These are phyloP conservation scores for Ctena decussata DNA, from an alignment of 2,888 invertebrate genomes.

Conservation along the genomic window DNA sequence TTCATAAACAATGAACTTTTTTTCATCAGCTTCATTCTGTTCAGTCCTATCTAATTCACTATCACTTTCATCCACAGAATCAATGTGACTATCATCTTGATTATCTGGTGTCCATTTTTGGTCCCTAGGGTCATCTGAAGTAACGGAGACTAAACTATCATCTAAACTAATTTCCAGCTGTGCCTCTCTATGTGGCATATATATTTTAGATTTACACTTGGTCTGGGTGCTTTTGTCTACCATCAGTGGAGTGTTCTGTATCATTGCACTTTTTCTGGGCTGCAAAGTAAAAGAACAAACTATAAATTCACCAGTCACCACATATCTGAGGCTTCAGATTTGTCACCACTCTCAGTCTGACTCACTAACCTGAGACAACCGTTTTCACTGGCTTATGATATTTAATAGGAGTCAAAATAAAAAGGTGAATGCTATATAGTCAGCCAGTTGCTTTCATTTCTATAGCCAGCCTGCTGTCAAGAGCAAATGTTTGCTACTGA, in stretches of 20 bases:
- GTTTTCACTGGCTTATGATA: too few relatives aligned
- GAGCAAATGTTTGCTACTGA: too few relatives aligned
- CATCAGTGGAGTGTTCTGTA: neutral
- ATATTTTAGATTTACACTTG: neutral
- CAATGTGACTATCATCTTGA: neutral
- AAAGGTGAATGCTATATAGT: too few relatives aligned
- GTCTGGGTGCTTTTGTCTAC: neutral
- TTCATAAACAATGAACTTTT: conserved; percentile 24
- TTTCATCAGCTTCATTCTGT: neutral
- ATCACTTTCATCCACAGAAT: too few relatives aligned
- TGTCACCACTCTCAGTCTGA: too few relatives aligned
- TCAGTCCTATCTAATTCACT: too few relatives aligned
- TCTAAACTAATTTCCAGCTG: neutral
- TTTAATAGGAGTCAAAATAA: too few relatives aligned
- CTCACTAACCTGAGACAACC: too few relatives aligned
- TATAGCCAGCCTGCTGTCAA: too few relatives aligned
- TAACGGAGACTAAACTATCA: neutral
- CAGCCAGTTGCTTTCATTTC: too few relatives aligned
- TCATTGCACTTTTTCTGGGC: neutral
- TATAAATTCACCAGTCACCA: too few relatives aligned
- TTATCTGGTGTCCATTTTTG: neutral
- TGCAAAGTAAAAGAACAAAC: neutral
- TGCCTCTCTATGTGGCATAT: neutral
- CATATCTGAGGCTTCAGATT: too few relatives aligned
- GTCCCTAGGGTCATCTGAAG: neutral